Base-by-base conservation (phyloP, 2,888 invertebrate species). In the Eupithecia abbreviata region DNA sequence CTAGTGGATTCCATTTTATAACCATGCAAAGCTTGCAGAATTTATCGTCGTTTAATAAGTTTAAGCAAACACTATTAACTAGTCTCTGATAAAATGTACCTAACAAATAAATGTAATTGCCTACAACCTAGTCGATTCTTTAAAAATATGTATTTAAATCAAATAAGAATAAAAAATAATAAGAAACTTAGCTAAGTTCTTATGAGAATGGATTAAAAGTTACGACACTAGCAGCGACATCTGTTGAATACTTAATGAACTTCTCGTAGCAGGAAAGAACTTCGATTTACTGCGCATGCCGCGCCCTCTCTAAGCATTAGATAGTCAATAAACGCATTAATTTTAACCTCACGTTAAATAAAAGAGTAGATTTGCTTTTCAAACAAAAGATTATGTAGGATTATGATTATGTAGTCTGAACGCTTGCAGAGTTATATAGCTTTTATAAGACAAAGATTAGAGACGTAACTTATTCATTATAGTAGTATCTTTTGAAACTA, bases 1-100 rank as follows among this genome's bases (percentile, higher is more conserved):
- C 91, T 90, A 87, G 90, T 90, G 89, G 89, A 91, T 91, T 86
- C 86, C 87, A 91, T 91, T 90, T 70, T 58, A 67, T 47, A 90
- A 89, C 89, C 88, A 87, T 90, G 87, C 89, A 89, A 86, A 88
- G 84, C 83, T 58, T 18, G 41, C 12, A 43, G 13, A 4, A 0
- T n/a, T n/a, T n/a, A n/a, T n/a, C n/a, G n/a, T n/a, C 0, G 43
- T 67, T 67, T n/a, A 45, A 42, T 66, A 45, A 66, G 7, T 12
- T 15, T 43, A 43, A 43, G 5, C 7, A 43, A 43, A 4, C 2
- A 30, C 30, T 30, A 30, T 30, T 30, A 30, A 30, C 30, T 30
- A 30, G 30, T 30, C 30, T 30, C 30, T 30, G 30, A 30, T 30
- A 30, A 1, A 30, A 30, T 30, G 6, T n/a, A 55, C 51, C 15